Evolutionary conservation across 2,888 invertebrate species (phyloP), one percentile per base, ranked within the genome.

Genomic region (Xestia rhomboidea): DNA sequence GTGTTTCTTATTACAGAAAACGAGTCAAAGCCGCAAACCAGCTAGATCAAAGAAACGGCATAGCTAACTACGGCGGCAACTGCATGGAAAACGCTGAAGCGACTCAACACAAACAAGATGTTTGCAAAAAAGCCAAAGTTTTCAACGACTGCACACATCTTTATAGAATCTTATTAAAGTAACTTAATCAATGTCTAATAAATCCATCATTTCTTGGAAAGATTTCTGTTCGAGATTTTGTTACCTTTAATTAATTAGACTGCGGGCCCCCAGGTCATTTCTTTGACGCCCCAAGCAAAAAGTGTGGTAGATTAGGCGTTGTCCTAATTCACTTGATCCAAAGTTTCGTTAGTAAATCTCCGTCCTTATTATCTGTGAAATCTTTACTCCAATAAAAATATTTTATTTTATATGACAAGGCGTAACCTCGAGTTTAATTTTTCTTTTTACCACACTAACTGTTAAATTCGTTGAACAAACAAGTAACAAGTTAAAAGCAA

Each of bases 91-190:
- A 88, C 44, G 96, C 96, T 0, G 96, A 96, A 41, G 94, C 94
- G 0, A 92, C 94, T 0, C 94, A 94, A 54, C 95, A 96, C 86
- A 96, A 95, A 27, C 95, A 95, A 73, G 96, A 96, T 71, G 96
- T 96, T 49, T 96, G 96, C 90, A 95, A 93, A 86, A 96, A 95
- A 79, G 96, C 96, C 4, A 96, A 96, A 83, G 94, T 95, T 0
- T 96, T 96, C 87, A 96, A 96, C 86, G 96, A 96, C 73, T 96
- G 96, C 87, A 96, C 96, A 1, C 95, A 95, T 87, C 89, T 96
- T 24, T 96, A 95, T 78, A 92, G 91, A 82, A 93, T 96, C 57
- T 71, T 96, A 67, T 85, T 96, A 49, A 85, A 91, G 88, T 93
- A 92, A 91, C 87, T 30, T 68, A 24, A 44, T 49, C 62, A 67